These are phyloP conservation scores for Catagonus wagneri DNA, from an alignment of 2,113 vertebrate species.

Conservation along the genomic window DNA sequence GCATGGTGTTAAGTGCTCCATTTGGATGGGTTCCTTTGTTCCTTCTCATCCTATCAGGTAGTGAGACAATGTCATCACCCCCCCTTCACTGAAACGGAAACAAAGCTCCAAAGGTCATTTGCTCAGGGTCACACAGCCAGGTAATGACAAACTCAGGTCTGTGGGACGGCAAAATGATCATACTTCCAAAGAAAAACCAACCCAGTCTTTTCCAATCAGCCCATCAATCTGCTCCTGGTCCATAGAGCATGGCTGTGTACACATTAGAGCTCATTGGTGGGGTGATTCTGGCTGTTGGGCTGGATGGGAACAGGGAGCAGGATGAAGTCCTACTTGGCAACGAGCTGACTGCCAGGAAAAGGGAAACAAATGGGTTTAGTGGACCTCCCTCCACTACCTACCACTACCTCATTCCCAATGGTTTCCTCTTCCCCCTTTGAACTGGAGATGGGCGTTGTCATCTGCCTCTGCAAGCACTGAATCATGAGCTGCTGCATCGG, in stretches of 20 bases:
- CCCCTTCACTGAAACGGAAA: background rate
- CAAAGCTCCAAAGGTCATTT: background rate
- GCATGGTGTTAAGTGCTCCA: background rate
- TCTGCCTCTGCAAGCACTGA: no score
- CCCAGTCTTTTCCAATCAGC: background rate
- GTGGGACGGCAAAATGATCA: background rate
- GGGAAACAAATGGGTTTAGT: background rate
- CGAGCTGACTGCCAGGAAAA: background rate
- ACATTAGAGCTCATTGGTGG: background rate
- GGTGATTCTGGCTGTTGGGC: rapidly evolving
- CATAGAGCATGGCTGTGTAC: background rate
- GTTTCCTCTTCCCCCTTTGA: background rate
- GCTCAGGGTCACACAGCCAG: background rate
- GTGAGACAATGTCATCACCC: background rate
- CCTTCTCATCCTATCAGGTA: background rate
- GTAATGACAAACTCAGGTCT: background rate
- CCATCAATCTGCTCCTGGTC: background rate
- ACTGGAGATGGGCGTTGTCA: no score
- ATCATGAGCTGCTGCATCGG: no score
- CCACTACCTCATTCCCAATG: background rate
- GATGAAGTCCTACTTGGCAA: background rate
- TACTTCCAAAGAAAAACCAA: background rate
- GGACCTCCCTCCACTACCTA: background rate
- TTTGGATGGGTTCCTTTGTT: background rate
- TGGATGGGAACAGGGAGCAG: background rate